Evolutionary conservation across 2,797 vertebrate species (phyloP).

Genomic region (Halcyon leucocephala): DNA sequence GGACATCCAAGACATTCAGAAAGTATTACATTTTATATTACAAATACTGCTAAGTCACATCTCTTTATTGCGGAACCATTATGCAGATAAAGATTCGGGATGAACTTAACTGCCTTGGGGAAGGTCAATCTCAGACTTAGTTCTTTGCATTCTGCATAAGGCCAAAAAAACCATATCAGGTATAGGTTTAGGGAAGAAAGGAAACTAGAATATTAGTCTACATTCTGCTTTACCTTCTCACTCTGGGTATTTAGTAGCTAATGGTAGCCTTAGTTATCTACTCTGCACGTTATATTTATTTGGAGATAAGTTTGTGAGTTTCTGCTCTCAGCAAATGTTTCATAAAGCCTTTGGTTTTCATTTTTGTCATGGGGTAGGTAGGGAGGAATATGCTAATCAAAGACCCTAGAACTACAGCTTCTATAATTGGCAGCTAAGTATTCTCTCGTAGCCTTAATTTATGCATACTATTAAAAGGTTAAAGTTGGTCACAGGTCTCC

Average conservation of each 20-base stretch:
- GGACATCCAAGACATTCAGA: not conserved
- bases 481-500: slow-evolving; percentile 54
- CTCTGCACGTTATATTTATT: not conserved
- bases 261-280: not conserved
- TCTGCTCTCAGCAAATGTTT: not conserved
- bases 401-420: not conserved
- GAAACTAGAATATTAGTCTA: not conserved
- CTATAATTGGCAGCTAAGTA: slow-evolving; percentile 52
- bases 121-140: not conserved
- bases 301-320: not conserved
- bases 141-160: not conserved
- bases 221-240: not conserved
- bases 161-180: not conserved
- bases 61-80: slow-evolving; percentile 43
- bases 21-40: not conserved
- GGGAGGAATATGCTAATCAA: slow-evolving; percentile 49
- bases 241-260: not conserved
- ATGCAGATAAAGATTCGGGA: slow-evolving; percentile 26
- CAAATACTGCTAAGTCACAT: slow-evolving; percentile 11
- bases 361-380: not conserved
- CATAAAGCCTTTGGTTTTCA: slow-evolving; percentile 16
- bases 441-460: slow-evolving; percentile 29
- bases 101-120: slow-evolving; percentile 25
- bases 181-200: slow-evolving; percentile 16
- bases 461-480: slow-evolving; percentile 46